Evolutionary conservation across 2,797 vertebrate species (phyloP), one percentile per base, ranked within the genome.

Genomic region (Coilia nasus): DNA sequence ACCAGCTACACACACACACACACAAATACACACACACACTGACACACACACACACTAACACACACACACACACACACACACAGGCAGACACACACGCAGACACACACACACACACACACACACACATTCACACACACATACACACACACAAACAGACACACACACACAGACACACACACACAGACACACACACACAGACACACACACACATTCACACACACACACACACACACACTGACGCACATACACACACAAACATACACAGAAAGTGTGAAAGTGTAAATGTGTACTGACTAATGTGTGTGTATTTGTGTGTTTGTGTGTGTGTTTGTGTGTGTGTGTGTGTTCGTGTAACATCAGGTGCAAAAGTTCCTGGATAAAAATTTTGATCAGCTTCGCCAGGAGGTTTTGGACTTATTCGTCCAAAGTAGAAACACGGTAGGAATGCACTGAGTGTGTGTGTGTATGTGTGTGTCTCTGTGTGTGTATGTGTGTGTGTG

Each of bases 341-440:
- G 19, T 15, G 28, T 71, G 64, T 31, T 2, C 21, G 57, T 54
- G 19, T 82, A 57, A 87, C 47, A 35, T 35, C 19, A 99, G 98
- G 98, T 99, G 81, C 95, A 98, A 90, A 99, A 98, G 86, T 99
- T 99, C 90, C 90, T 99, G 93, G 97, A 99, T 90, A 99, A 99
- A 91, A 99, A 99, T 91, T 97, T 97, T 0, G 98, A 99, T 89
- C 96, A 96, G 83, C 98, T 99, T 50, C 97, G 97, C 6, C 98
- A 98, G 91, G 98, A 99, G 0, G 97, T 99, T 50, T 91, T 99
- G 83, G 97, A 99, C 23, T 93, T 99, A 46, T 99, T 99, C 85
- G 87, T 96, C 84, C 95, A 95, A 89, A 99, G 98, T 93, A 97
- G 95, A 91, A 98, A 96, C n/a, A 97, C 92, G 94, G 98, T 98